Evolutionary conservation across 2,888 invertebrate species (phyloP), one percentile per base, ranked within the genome.

Genomic region (Caenorhabditis sp.): DNA sequence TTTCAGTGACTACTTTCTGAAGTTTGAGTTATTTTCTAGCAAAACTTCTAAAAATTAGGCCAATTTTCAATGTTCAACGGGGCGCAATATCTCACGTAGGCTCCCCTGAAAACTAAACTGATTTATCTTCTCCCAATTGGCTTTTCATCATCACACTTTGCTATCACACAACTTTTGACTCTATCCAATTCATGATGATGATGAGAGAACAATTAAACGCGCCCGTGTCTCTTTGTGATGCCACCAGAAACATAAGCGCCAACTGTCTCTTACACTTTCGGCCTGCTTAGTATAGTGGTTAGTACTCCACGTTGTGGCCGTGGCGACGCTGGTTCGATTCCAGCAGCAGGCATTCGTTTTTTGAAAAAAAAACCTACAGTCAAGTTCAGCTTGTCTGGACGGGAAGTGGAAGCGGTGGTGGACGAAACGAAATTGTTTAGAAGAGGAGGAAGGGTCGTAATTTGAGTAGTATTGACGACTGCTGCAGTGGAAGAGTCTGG

Each of bases 301-400:
- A 89, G 89, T 89, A 89, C 89, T 89, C 88, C 85, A 86, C 87
- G 88, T 89, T 89, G 89, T 89, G 63, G 44, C 7, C 89, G 89
- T 88, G 87, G 88, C 89, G 89, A 74, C 74, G 69, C 80, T 59
- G 61, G 69, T 74, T 69, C 74, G 69, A 81, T 74, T 74, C 69
- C 64, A 81, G 64, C 69, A 69, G 74, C 81, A 63, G 72, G 72
- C 72, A 75, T 24, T 73, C 31, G 38, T 24, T 38, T 22, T 59
- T 58, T 58, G 22, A n/a, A 35, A 16, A 49, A 79, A 35, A 16
- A 58, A 79, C 82, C 70, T 41, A 83, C 82, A 44, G 83, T 68
- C 22, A 83, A 51, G 41, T 79, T 83, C 38, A 83, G 73, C 59
- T 75, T 83, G 41, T 83, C 79, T 5, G 83, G 83, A 41, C 83